phyloP scores from a whole-genome alignment of 2,797 vertebrate genomes.

The Myiothlypis chrysogaster region DNA sequence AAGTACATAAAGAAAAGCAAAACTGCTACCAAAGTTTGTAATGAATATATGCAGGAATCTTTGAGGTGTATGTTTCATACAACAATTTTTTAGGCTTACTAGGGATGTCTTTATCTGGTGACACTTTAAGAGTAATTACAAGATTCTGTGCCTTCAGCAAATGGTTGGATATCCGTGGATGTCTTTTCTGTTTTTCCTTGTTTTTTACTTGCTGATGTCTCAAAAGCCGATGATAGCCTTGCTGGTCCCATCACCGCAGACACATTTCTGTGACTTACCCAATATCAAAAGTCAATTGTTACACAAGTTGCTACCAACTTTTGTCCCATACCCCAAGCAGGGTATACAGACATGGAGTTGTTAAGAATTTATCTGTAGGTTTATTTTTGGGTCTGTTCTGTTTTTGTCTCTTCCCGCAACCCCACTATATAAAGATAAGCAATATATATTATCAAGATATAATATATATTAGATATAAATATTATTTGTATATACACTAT shows the following conservation, averaged over 20 bases:
- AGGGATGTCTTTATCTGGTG: too few species aligned
- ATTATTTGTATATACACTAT: background rate
- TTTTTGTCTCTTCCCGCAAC: accelerated
- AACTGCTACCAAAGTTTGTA: background rate
- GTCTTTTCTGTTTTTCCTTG: background rate
- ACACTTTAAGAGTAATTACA: background rate
- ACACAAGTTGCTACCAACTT: background rate
- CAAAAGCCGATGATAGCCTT: background rate
- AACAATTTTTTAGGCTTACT: background rate
- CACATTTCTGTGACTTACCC: background rate
- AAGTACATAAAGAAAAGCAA: background rate
- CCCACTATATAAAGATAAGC: background rate
- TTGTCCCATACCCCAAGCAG: accelerated
- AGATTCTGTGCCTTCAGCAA: background rate
- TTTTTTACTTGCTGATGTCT: background rate
- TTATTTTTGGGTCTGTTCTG: background rate
- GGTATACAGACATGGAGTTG: background rate
- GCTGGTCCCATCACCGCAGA: background rate
- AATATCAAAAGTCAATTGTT: background rate
- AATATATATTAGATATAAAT: background rate
- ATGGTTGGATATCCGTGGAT: background rate
- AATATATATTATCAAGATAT: too few species aligned
- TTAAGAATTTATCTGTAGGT: background rate
- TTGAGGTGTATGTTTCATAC: background rate
- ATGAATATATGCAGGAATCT: background rate